Conservation (phyloP, 64 coral and sea anemone genomes). For the Acropora tenuis region DNA sequence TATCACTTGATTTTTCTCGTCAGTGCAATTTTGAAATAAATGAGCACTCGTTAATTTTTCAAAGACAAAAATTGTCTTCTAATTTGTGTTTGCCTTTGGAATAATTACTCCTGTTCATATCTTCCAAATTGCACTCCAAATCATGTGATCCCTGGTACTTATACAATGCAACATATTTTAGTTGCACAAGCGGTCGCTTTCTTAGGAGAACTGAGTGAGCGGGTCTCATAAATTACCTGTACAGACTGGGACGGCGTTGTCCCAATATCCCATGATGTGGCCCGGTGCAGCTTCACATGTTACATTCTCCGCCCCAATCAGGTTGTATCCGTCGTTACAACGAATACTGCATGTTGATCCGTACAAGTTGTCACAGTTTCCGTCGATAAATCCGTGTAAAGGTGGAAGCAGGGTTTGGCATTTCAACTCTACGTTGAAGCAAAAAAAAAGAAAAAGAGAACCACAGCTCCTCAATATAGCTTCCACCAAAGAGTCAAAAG, state of each 20-base stretch:
- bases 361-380: slow-evolving; percentile 54
- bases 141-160: not conserved
- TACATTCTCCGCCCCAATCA: slow-evolving; percentile 32
- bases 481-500: not conserved
- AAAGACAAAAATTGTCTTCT: not conserved
- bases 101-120: too few species aligned
- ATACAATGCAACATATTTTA: slow-evolving; percentile 2
- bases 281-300: slow-evolving; percentile 49
- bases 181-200: not conserved
- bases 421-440: slow-evolving; percentile 12
- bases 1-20: not conserved
- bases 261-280: slow-evolving; percentile 72
- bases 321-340: slow-evolving; percentile 76
- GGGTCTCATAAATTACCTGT: slow-evolving; percentile 43
- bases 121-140: too few species aligned
- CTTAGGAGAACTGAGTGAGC: slow-evolving; percentile 1
- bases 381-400: slow-evolving; percentile 42
- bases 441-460: not conserved
- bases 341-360: slow-evolving; percentile 55
- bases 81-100: too few species aligned
- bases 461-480: not conserved
- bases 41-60: not conserved
- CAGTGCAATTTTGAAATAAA: not conserved
- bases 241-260: slow-evolving; percentile 27
- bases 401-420: slow-evolving; percentile 53